phyloP scores from a whole-genome alignment of 2,797 vertebrate species.

The Gymnodraco acuticeps region DNA sequence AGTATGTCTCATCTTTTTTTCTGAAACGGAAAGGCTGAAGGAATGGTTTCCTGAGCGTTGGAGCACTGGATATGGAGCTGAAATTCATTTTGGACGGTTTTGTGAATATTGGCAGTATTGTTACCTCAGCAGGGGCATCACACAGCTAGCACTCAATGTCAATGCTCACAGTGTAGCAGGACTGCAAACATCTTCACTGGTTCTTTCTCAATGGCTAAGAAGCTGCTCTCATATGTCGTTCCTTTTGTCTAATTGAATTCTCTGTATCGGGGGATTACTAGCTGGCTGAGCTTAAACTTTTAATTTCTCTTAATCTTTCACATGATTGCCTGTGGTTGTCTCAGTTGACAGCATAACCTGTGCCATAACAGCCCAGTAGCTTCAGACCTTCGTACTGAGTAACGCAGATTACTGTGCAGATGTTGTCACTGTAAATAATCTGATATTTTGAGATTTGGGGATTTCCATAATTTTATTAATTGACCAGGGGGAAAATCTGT shows the following conservation, averaged over 20 bases:
- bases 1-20: constrained; percentile 7
- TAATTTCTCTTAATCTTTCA: constrained; percentile 50
- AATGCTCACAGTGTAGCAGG: constrained; percentile 9
- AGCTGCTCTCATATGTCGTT: constrained; percentile 26
- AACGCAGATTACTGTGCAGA: constrained; percentile 28
- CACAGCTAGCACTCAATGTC: constrained; percentile 19
- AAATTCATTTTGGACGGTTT: constrained; percentile 27
- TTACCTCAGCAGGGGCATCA: constrained; percentile 34
- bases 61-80: not conserved
- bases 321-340: constrained; percentile 44
- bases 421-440: constrained; percentile 6
- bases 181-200: constrained; percentile 22
- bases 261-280: constrained; percentile 44
- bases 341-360: constrained; percentile 31
- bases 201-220: constrained; percentile 12
- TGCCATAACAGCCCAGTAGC: constrained; percentile 14
- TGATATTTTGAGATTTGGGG: not conserved
- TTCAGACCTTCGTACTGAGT: constrained; percentile 1
- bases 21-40: not conserved
- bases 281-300: constrained; percentile 48
- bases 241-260: constrained; percentile 51
- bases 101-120: constrained; percentile 31
- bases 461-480: not conserved
- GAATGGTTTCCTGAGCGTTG: constrained; percentile 5
- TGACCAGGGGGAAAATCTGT: not conserved